phyloP scores from a whole-genome alignment of 2,113 vertebrate species.

The Clarias batrachus region DNA sequence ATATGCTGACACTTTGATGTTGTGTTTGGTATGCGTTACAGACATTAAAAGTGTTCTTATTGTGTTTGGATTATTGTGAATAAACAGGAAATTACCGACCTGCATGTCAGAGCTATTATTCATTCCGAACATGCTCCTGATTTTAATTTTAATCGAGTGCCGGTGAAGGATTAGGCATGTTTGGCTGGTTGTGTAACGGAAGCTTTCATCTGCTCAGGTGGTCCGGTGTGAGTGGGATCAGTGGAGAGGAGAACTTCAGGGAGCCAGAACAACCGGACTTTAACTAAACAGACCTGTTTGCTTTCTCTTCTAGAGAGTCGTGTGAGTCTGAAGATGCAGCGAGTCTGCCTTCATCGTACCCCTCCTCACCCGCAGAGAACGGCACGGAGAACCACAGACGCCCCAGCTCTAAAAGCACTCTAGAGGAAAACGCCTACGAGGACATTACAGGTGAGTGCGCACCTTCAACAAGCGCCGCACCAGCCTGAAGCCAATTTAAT shows the following conservation, averaged over 20 bases:
- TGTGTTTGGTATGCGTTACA: background rate
- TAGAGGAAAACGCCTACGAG: slow-evolving; percentile 98
- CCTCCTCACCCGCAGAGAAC: slow-evolving; percentile 88
- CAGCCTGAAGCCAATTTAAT: too few relatives aligned
- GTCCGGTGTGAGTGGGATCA: slow-evolving; percentile 47
- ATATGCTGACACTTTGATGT: slow-evolving; percentile 26
- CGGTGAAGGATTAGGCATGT: slow-evolving; percentile 21
- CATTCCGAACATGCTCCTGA: slow-evolving; percentile 15
- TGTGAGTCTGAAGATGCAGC: slow-evolving; percentile 90
- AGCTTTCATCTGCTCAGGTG: slow-evolving; percentile 54
- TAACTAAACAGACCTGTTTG: slow-evolving; percentile 12
- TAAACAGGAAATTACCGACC: slow-evolving; percentile 48
- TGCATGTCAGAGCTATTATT: slow-evolving; percentile 25
- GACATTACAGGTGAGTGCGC: slow-evolving; percentile 94
- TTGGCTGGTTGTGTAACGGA: slow-evolving; percentile 31
- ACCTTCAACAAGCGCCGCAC: background rate
- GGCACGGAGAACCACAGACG: slow-evolving; percentile 82
- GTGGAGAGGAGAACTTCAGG: slow-evolving; percentile 9
- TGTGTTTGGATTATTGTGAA: slow-evolving; percentile 39
- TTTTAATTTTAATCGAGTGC: slow-evolving; percentile 22
- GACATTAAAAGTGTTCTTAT: slow-evolving; percentile 32
- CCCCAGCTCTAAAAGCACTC: slow-evolving; percentile 91
- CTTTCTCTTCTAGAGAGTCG: slow-evolving; percentile 78
- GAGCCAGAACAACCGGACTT: slow-evolving; percentile 31
- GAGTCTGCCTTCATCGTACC: slow-evolving; percentile 83